Conservation (phyloP, 2,113 vertebrate species). For the Platycercus adscitus region DNA sequence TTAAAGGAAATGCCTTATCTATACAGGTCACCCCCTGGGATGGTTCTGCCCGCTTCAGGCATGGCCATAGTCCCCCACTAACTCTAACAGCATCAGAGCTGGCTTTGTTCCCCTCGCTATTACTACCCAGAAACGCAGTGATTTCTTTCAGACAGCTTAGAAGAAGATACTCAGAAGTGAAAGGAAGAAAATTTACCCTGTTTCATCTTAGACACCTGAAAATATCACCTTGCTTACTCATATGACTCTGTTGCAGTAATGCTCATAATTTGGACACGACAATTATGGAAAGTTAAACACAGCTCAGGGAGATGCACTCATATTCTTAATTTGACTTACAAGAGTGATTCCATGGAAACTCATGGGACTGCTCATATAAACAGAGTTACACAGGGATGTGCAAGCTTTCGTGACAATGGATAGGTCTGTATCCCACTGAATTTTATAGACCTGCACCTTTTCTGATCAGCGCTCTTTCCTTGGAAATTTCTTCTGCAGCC, state of each 20-base stretch:
- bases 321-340: constrained; percentile 6
- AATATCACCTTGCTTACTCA: background rate
- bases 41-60: background rate
- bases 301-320: background rate
- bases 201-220: background rate
- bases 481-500: background rate
- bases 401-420: background rate
- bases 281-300: background rate
- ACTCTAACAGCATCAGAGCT: background rate
- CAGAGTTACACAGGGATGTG: background rate
- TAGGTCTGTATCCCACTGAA: background rate
- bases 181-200: background rate
- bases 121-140: background rate
- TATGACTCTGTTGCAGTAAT: background rate
- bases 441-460: background rate
- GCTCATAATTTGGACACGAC: background rate
- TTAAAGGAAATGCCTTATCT: background rate
- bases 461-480: background rate
- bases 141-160: background rate
- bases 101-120: background rate
- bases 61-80: background rate
- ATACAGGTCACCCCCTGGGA: background rate
- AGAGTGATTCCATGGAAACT: background rate
- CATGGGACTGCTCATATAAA: background rate
- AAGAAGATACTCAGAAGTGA: background rate